A percentile compares a stretch with the other conserved stretches of the same genome.
Evolutionary conservation across 2,113 vertebrate species (phyloP).

Genomic region (Sterrhoptilus dennistouni): DNA sequence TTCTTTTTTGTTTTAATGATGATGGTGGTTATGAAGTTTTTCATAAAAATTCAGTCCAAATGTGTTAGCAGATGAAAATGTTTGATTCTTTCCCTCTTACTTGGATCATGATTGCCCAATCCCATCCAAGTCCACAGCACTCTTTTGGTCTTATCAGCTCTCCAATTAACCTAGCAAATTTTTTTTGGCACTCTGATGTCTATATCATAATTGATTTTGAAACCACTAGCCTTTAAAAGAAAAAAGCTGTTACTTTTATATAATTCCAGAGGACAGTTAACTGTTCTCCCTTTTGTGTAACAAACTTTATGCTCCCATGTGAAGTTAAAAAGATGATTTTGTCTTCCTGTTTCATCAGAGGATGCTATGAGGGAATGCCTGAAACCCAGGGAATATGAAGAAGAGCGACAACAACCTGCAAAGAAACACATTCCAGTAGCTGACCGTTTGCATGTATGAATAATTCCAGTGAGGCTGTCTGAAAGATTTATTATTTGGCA

Average conservation of each 20-base stretch:
- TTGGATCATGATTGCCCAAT: not conserved
- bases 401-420: not conserved
- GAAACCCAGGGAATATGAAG: not conserved
- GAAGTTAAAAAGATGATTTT: not conserved
- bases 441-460: not conserved
- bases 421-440: not conserved
- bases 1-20: not conserved
- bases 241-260: not conserved
- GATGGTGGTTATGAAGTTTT: not conserved
- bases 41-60: not conserved
- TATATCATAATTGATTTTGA: not conserved
- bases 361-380: not conserved
- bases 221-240: not conserved
- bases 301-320: not conserved
- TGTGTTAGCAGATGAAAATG: not conserved
- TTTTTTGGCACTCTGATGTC: not conserved
- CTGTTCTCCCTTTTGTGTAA: not conserved
- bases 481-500: constrained; percentile 48
- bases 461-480: constrained; percentile 27
- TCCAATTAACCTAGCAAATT: not conserved
- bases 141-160: not conserved
- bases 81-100: not conserved
- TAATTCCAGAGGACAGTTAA: not conserved
- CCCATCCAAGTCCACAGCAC: not conserved
- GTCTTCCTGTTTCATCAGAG: not conserved